phyloP scores from a whole-genome alignment of 2,888 invertebrate species.

The Dasysyrphus tricinctus region DNA sequence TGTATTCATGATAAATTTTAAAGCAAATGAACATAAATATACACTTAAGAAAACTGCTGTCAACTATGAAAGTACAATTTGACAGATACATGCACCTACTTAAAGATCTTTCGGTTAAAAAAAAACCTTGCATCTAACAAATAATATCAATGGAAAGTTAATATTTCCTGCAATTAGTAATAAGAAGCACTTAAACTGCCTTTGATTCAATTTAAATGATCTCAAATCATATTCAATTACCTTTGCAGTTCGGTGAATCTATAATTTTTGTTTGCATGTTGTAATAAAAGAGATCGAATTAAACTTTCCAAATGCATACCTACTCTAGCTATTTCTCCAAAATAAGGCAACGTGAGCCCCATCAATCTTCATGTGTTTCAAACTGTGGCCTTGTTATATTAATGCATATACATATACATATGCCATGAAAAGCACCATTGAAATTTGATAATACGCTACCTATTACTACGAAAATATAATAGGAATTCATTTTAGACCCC shows the following conservation, averaged over 20 bases:
- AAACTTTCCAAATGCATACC: not conserved
- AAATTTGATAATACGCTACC: constrained; percentile 61
- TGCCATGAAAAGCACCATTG: constrained; percentile 39
- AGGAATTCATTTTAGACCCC: constrained; percentile 42
- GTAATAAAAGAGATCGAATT: constrained; percentile 20
- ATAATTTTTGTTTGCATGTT: not conserved
- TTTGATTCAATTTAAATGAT: not conserved
- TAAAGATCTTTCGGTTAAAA: no score
- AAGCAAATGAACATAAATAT: no score
- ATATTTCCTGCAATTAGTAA: not conserved
- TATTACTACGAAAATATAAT: constrained; percentile 52
- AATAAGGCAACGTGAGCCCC: constrained; percentile 16
- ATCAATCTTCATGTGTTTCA: constrained; percentile 24
- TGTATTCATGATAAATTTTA: no score
- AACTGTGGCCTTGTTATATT: constrained; percentile 35
- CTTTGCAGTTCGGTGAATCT: not conserved
- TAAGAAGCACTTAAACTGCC: not conserved
- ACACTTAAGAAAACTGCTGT: no score
- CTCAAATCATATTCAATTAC: not conserved
- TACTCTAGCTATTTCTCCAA: not conserved
- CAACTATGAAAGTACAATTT: no score
- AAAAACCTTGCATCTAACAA: no score
- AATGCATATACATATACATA: not conserved
- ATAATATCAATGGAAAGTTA: no score
- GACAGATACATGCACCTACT: no score